Base-by-base conservation (phyloP, 92 coral and sea anemone genomes). In the Phenganax stokvisi region DNA sequence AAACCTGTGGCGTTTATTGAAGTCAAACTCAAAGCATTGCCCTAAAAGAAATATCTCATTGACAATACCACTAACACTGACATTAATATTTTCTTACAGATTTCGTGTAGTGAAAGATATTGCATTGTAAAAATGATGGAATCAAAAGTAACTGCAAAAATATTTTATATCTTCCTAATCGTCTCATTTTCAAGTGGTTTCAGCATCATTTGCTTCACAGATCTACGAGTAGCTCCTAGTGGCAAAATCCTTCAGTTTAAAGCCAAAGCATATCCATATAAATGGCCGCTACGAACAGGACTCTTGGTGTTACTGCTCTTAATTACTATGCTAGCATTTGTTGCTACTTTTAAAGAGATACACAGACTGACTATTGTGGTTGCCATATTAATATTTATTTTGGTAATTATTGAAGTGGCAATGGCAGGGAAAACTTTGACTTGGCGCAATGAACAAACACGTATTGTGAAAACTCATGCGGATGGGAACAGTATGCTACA, bases 161-260 rank as follows among this genome's bases (percentile, higher is more conserved):
- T 91, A 12, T 81, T 93, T 52, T 76, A 86, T 31, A 89, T 91
- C 69, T 93, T 91, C 84, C 75, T 80, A 13, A 83, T 86, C 20
- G 81, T 93, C 63, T 93, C 88, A 61, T 54, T 93, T 56, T 68
- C 92, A 65, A 63, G 91, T 25, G 98, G 97, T 6, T 83, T 93
- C 67, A 80, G 90, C 8, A 70, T 93, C 17, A 89, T 93, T 20
- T 91, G 92, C 55, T 93, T 93, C 56, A 93, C 91, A 28, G 66
- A 87, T 62, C 89, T 93, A 0, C 83, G 90, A 7, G 82, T 87
- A 17, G 90, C 98, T n/a, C 98, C 98, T 17, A 87, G 85, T 28
- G 98, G 98, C 6, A 91, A 93, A 74, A 91, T 91, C 79, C 84
- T 93, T 20, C 86, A 96, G 30, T 79, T 93, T 75, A 89, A 89